Base-by-base conservation (phyloP, 2,113 vertebrate genomes). In the Fregata magnificens region DNA sequence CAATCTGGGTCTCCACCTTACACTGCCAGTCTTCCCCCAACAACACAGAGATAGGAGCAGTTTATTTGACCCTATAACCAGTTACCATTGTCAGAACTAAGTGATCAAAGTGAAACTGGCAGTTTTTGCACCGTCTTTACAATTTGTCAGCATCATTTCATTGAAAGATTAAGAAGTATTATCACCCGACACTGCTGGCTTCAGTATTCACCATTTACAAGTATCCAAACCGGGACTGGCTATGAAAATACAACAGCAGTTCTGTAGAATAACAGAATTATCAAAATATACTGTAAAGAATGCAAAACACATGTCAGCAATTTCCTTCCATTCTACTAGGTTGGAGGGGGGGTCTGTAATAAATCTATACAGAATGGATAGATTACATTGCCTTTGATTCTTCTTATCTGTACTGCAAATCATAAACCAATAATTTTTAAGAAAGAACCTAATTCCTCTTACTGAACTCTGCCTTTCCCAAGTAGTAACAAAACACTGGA, bases 41-140 rank as follows among this genome's bases (percentile, higher is more conserved):
- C 12, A 70, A 7, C 0, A 1, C 32, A 40, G 53, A 65, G 55
- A 62, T 17, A 29, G 45, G 16, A 86, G n/a, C 0, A 0, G 7
- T 88, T 83, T 62, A 22, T 73, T 77, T 1, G 0, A 78, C 24
- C 58, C 0, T 0, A 13, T 65, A 77, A 82, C 4, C 0, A 0
- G 4, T 49, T 61, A 28, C 13, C 49, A n/a, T 26, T 40, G 31
- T 49, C 59, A 94, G 50, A 90, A 93, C 19, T 31, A 65, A 71
- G 29, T 15, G 5, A 88, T 13, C 16, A 31, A 82, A 93, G 6
- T 74, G 26, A 88, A 77, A 83, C 28, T 47, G 20, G 40, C 13
- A 73, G 70, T 9, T 79, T 84, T 85, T 82, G 65, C 20, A 86
- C 6, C 4, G 5, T 55, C 52, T 31, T 72, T 56, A 86, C 82